phyloP scores from a whole-genome alignment of 2,797 vertebrate genomes.

The Myotis pilosus region DNA sequence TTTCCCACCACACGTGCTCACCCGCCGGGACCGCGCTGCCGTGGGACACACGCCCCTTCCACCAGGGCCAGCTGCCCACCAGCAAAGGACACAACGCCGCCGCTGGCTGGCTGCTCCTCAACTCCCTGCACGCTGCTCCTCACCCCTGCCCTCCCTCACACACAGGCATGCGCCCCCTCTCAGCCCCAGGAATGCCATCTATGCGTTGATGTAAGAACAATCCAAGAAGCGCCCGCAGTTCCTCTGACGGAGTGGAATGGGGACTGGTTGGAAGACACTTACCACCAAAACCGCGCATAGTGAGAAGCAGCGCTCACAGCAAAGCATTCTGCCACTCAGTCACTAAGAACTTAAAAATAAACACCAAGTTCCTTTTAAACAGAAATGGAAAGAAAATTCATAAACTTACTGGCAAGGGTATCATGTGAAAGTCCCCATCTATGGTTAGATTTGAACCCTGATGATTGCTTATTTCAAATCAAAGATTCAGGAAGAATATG shows the following conservation, averaged over 20 bases:
- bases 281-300: neutral
- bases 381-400: conserved; percentile 71
- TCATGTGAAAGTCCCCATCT: conserved; percentile 73
- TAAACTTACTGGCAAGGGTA: conserved; percentile 63
- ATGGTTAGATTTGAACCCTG: conserved; percentile 64
- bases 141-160: too few species aligned
- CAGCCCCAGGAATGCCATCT: neutral
- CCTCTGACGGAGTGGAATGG: conserved; percentile 5
- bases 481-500: neutral
- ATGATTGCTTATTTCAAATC: conserved; percentile 64
- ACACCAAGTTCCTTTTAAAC: conserved; percentile 68
- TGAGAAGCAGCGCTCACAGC: neutral
- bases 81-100: neutral
- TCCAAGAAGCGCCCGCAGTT: neutral
- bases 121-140: neutral
- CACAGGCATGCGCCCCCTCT: neutral
- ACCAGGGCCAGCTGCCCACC: neutral
- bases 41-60: neutral
- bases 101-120: neutral
- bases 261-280: neutral
- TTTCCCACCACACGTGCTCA: neutral
- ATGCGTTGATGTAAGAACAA: neutral
- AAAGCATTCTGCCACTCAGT: conserved; percentile 42
- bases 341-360: conserved; percentile 72
- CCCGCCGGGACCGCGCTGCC: neutral